Conservation (phyloP, 1,140 invertebrate genomes). For the Drosophila bifasciata region DNA sequence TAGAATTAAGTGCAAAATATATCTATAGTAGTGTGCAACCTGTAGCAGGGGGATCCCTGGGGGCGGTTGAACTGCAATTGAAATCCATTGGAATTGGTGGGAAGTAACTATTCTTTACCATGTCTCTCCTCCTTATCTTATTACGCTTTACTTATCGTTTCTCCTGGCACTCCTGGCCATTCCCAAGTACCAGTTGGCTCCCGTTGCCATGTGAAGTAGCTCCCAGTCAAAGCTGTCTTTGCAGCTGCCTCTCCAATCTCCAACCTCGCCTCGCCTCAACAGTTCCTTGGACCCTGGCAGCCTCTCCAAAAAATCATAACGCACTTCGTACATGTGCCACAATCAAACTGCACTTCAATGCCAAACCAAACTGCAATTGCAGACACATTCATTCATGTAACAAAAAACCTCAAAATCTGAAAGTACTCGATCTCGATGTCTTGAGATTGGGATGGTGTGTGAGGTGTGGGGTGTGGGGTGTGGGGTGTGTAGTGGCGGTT, state of each 20-base stretch:
- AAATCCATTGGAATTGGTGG: not conserved
- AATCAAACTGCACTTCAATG: conserved; percentile 64
- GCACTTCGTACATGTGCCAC: conserved; percentile 49
- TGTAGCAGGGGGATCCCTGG: not conserved
- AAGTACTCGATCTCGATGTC: conserved; percentile 36
- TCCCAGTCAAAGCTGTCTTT: conserved; percentile 5
- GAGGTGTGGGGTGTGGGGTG: not conserved
- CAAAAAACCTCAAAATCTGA: conserved; percentile 28
- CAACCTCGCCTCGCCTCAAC: too few relatives aligned
- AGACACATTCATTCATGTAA: conserved; percentile 15
- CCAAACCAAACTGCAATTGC: conserved; percentile 10
- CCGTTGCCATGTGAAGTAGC: not conserved
- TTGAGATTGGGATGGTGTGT: not conserved
- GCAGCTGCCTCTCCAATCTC: too few relatives aligned
- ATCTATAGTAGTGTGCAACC: conserved; percentile 5
- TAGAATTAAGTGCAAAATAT: conserved; percentile 44
- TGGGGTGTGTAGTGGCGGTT: not conserved
- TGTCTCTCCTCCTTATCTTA: too few relatives aligned
- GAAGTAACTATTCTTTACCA: not conserved
- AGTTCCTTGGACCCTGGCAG: conserved; percentile 27
- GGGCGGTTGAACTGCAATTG: not conserved
- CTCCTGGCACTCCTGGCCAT: too few relatives aligned
- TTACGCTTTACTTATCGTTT: not conserved
- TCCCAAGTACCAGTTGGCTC: conserved; percentile 9
- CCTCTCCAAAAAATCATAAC: conserved; percentile 73